These are phyloP conservation scores for Turritopsis dohrnii DNA, from an alignment of 30 jellyfish, hydroid and myxozoan genomes.

Conservation along the genomic window DNA sequence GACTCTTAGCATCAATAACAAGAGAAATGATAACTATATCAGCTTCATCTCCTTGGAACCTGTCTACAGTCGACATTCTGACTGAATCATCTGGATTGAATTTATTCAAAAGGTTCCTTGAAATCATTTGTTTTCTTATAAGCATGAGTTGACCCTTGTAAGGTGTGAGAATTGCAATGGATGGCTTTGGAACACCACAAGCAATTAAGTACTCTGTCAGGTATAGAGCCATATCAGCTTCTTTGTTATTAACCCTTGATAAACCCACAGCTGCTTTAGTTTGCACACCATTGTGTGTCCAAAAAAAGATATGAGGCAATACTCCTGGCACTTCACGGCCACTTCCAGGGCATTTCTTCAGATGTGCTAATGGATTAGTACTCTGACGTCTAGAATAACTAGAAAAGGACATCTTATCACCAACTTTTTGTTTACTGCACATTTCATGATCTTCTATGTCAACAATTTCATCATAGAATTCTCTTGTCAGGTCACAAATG, in stretches of 20 bases:
- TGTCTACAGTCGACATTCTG: slow-evolving; percentile 24
- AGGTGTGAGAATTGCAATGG: slow-evolving; percentile 26
- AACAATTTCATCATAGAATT: slow-evolving; percentile 25
- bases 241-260: slow-evolving; percentile 16
- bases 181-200: slow-evolving; percentile 33
- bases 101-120: background rate
- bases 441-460: slow-evolving; percentile 17
- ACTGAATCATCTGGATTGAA: slow-evolving; percentile 12
- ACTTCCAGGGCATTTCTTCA: background rate
- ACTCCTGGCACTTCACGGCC: slow-evolving; percentile 37
- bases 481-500: slow-evolving; percentile 28
- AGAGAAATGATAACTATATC: slow-evolving; percentile 24
- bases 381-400: background rate
- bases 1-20: slow-evolving; percentile 21
- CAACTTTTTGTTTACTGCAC: slow-evolving; percentile 8
- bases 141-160: slow-evolving; percentile 29
- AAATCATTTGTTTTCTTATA: background rate
- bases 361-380: background rate
- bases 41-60: slow-evolving; percentile 36
- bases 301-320: slow-evolving; percentile 15
- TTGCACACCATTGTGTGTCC: slow-evolving; percentile 18
- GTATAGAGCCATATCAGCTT: slow-evolving; percentile 13
- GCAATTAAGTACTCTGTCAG: background rate
- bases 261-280: slow-evolving; percentile 26
- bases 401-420: background rate